Conservation (phyloP, 1,140 invertebrate genomes). For the Trichomalopsis sarcophagae region DNA sequence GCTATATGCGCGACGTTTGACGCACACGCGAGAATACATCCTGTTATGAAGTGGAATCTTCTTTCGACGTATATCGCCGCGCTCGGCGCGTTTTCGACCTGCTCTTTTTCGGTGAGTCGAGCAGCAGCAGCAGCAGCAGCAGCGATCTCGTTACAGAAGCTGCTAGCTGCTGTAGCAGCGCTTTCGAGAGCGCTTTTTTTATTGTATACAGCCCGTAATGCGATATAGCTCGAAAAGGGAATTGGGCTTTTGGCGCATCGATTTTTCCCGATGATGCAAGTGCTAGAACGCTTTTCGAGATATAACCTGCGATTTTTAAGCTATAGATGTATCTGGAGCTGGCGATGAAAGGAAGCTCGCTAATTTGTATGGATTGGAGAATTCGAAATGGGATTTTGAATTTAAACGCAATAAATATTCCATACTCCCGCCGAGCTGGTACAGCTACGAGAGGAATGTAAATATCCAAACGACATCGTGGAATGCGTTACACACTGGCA, state of each 20-base stretch:
- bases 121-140: not conserved
- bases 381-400: too few species aligned
- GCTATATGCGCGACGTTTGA: not conserved
- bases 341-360: too few species aligned
- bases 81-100: not conserved
- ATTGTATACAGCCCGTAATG: not conserved
- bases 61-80: not conserved
- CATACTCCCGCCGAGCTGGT: too few species aligned
- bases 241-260: conserved; percentile 30
- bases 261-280: conserved; percentile 20
- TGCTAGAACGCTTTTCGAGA: not conserved
- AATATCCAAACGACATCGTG: not conserved
- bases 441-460: not conserved
- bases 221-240: conserved; percentile 7
- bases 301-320: too few species aligned
- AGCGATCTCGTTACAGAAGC: conserved; percentile 33
- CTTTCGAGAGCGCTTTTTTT: too few species aligned
- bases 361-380: too few species aligned
- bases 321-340: too few species aligned
- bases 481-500: not conserved
- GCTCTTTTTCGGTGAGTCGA: not conserved
- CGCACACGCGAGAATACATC: conserved; percentile 23
- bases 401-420: too few species aligned
- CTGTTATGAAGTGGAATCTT: conserved; percentile 39
- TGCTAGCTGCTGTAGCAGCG: not conserved